Base-by-base conservation (phyloP, 2,888 invertebrate genomes). In the Lasius platythorax region DNA sequence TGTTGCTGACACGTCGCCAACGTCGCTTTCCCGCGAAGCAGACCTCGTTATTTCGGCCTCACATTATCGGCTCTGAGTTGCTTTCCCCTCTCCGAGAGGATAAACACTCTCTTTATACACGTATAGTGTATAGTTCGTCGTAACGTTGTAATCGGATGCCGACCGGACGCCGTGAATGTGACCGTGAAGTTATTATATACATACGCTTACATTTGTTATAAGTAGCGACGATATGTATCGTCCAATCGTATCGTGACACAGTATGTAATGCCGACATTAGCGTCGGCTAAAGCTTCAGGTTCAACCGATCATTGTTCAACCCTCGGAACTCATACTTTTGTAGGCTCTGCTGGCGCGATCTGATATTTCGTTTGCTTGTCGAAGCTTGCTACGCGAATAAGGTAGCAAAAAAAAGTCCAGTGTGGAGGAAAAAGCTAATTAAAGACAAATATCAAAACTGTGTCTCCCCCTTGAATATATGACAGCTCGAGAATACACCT, bases 31-130 rank as follows among this genome's bases (percentile, higher is more conserved):
- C 67, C 56, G 37, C 18, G 70, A 81, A 81, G 63, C 70, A 43
- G 61, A 46, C 53, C 74, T 78, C 81, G 82, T 76, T 88, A 81
- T 74, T 84, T 83, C 56, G 56, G 67, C 12, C 70, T 6, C 28
- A 11, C 40, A 84, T 83, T 84, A 83, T 83, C 83, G 72, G 61
- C 79, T 18, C 46, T 46, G 23, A 28, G 43, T 12, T 73, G 46
- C 43, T 70, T 72, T 58, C 40, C 37, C 30, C 56, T 23, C 63
- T 40, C n/a, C 53, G n/a, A 53, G 8, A 50, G 79, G 70, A 81
- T 37, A 72, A 73, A 46, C 61, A 37, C 9, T 50, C 79, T 53
- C 72, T 79, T 28, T 58, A 4, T 73, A 61, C 61, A 73, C 23
- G 46, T 61, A 46, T 15, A 12, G 18, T 81, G 46, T 61, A 46